A percentile compares a stretch with the other conserved stretches of the same genome.
These are phyloP conservation scores for Sapajus apella DNA, from an alignment of 2,113 vertebrate species.

Conservation along the genomic window DNA sequence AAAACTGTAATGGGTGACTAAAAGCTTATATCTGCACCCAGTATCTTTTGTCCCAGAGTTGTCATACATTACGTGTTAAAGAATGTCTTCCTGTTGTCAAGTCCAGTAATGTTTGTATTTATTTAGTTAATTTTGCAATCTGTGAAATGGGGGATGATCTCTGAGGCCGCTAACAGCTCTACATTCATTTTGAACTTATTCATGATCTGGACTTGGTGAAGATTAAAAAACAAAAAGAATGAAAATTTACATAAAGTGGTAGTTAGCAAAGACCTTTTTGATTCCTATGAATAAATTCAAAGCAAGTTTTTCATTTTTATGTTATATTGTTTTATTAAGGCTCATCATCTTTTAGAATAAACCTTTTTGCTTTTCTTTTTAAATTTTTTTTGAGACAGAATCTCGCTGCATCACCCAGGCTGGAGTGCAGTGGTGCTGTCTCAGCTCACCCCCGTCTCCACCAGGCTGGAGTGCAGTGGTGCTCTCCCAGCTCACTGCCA, in stretches of 20 bases:
- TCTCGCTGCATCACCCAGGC: too few relatives aligned
- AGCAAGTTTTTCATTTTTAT: conserved; percentile 9
- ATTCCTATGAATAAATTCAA: conserved; percentile 23
- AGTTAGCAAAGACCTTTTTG: neutral
- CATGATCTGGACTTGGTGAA: neutral
- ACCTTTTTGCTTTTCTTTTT: too few relatives aligned
- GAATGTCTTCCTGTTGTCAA: neutral
- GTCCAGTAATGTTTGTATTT: neutral
- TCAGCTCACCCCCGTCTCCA: too few relatives aligned
- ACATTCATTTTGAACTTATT: neutral
- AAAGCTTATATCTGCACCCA: conserved; percentile 10
- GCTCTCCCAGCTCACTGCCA: too few relatives aligned
- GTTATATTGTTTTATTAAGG: conserved; percentile 8
- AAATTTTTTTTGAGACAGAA: too few relatives aligned
- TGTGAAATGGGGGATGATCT: neutral
- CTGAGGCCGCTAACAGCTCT: neutral
- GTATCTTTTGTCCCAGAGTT: neutral
- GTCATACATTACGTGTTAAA: conserved; percentile 20
- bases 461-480: too few relatives aligned
- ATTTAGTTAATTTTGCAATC: neutral
- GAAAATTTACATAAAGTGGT: neutral
- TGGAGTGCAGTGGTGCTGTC: too few relatives aligned
- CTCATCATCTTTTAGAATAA: neutral
- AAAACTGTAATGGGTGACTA: neutral
- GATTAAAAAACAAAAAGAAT: neutral